Base-by-base conservation (phyloP, 2,113 vertebrate species). In the Podocnemis expansa region DNA sequence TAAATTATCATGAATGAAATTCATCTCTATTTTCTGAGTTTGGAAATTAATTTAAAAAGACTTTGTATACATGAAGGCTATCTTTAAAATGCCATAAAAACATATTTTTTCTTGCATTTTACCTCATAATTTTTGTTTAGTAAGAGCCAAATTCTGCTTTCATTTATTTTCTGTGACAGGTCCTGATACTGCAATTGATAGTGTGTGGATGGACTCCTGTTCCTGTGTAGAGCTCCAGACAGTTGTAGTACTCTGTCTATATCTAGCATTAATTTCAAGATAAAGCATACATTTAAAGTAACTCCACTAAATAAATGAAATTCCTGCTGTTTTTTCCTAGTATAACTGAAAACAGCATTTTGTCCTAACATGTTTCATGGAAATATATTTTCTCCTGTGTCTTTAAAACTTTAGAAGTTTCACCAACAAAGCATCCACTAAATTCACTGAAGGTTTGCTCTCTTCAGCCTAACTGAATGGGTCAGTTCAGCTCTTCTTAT, bases 111-210 rank as follows among this genome's bases (percentile, higher is more conserved):
- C 8, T 82, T 45, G 34, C 31, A 19, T 73, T 41, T 94, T 6
- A 70, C 87, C 52, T 81, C 5, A 73, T n/a, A 10, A 38, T 73
- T 73, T 73, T 21, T 73, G 67, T 19, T 8, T 47, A 60, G 9
- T 78, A 55, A 67, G 38, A 90, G 79, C 89, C 82, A 54, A 17
- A 54, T 81, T 89, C 52, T 91, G 58, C 49, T 88, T 89, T 91
- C 4, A 12, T 83, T 82, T 84, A 6, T 80, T 86, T 54, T 43
- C 84, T 34, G 49, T 60, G 34, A 11, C 47, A 88, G 10, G 56
- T n/a, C 10, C 6, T 84, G 55, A 80, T 5, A 0, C 0, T 56
- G 2, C 78, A 41, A 9, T 54, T 89, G 0, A 60, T 47, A 63
- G 60, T 63, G 14, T 6, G 13, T 34, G 60, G 29, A 31, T 34